Evolutionary conservation across 2,888 invertebrate genomes (phyloP).

Genomic region (Arctia plantaginis): DNA sequence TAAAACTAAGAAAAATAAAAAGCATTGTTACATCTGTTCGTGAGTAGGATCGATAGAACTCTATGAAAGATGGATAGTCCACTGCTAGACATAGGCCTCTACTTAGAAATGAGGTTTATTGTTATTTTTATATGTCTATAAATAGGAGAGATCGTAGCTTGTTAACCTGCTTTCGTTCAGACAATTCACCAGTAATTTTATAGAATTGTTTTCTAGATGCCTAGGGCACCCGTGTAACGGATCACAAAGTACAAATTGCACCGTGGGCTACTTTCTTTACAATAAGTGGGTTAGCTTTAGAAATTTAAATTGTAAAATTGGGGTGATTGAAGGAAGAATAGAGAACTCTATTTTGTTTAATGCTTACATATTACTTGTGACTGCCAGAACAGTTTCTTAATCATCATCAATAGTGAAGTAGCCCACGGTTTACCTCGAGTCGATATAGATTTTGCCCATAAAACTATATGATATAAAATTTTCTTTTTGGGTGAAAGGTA

Average conservation of each 20-base stretch:
- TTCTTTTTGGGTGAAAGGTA: too few species aligned
- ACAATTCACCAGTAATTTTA: slow-evolving; percentile 61
- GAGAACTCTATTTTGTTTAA: too few species aligned
- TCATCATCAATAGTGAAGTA: too few species aligned
- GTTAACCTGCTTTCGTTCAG: slow-evolving; percentile 65
- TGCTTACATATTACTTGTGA: background rate
- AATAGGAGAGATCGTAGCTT: slow-evolving; percentile 47
- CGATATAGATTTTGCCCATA: too few species aligned
- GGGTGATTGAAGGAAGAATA: background rate
- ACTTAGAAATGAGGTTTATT: too few species aligned
- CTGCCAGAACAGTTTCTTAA: background rate
- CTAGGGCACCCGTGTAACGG: slow-evolving; percentile 61
- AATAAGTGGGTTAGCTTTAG: slow-evolving; percentile 59
- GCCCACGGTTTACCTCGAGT: too few species aligned
- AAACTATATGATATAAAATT: too few species aligned
- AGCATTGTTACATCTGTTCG: too few species aligned
- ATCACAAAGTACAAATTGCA: slow-evolving; percentile 65
- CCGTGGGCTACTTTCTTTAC: slow-evolving; percentile 69
- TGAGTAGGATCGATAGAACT: background rate
- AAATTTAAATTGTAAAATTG: slow-evolving; percentile 18
- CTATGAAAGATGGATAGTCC: background rate
- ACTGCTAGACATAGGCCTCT: too few species aligned
- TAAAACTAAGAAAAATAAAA: too few species aligned
- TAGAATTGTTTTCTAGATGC: slow-evolving; percentile 58
- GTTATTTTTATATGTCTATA: too few species aligned